Evolutionary conservation across 2,113 vertebrate species (phyloP), one percentile per base, ranked within the genome.

Genomic region (Corythornis madagascariensis): DNA sequence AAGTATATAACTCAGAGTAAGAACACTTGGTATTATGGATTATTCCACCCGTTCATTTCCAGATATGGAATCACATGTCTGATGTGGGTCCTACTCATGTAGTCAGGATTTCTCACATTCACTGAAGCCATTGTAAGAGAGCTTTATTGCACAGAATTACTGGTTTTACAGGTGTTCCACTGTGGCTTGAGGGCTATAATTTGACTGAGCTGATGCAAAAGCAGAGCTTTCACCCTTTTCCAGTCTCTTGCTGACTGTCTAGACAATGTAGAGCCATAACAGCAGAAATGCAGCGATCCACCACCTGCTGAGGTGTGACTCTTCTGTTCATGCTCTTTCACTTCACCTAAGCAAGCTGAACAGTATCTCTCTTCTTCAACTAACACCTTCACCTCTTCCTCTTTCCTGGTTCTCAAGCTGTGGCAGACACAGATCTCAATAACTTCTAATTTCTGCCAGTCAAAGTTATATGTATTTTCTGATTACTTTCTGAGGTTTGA

Each of bases 351-450:
- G 29, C 1, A 5, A 64, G 56, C 42, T 25, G 35, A 78, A 77
- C 45, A 35, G 20, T 53, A 14, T 60, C 29, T 56, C 38, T 59
- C 38, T 43, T 26, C 67, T 74, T 38, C 61, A 74, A 25, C 50
- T 70, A 59, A 71, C 52, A 16, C 69, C 56, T 86, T 86, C 66
- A 64, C 61, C 42, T 64, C 80, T 47, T 29, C 25, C 72, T 77
- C 60, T 43, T 33, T 86, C 61, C 77, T 75, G 11, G 15, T 82
- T 86, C 43, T 53, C 60, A 75, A 78, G 48, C 56, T 86, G 65
- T 83, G 64, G 8, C 72, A 86, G 66, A 85, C 67, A 60, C 21
- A 70, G n/a, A 4, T 71, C 94, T 84, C 88, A 84, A 6, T 78
- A 87, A n/a, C 55, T 72, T 48, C 17, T 25, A 33, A 33, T n/a